These are phyloP conservation scores for Polyploca ridens DNA, from an alignment of 2,888 invertebrate genomes.

Conservation along the genomic window DNA sequence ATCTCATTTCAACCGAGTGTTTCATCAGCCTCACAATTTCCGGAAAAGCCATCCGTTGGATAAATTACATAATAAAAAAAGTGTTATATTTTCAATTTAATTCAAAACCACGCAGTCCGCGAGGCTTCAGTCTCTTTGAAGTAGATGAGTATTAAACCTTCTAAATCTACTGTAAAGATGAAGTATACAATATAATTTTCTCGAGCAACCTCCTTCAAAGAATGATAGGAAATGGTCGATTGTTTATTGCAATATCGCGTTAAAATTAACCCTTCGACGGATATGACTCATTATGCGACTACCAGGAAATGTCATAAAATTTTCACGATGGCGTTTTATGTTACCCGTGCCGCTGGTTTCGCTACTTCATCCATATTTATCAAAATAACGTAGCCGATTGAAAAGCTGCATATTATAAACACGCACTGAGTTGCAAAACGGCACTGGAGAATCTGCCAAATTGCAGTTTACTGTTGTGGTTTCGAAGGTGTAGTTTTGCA, in stretches of 20 bases:
- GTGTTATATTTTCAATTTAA: slow-evolving; percentile 10
- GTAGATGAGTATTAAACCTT: slow-evolving; percentile 23
- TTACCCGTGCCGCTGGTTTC: slow-evolving; percentile 75
- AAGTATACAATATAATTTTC: slow-evolving; percentile 41
- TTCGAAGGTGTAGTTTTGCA: slow-evolving; percentile 74
- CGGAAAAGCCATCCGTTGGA: slow-evolving; percentile 9
- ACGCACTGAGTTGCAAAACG: slow-evolving; percentile 74
- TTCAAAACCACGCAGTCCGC: slow-evolving; percentile 9
- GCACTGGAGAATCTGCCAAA: slow-evolving; percentile 55
- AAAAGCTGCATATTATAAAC: slow-evolving; percentile 80
- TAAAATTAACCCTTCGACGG: slow-evolving; percentile 81
- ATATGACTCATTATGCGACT: slow-evolving; percentile 80
- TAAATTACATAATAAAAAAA: slow-evolving; percentile 6
- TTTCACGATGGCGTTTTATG: slow-evolving; percentile 82
- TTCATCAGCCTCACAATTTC: slow-evolving; percentile 12
- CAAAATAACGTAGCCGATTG: slow-evolving; percentile 83
- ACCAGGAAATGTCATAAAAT: slow-evolving; percentile 83
- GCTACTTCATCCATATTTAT: slow-evolving; percentile 83
- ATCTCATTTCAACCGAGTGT: slow-evolving; percentile 9
- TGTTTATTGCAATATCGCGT: slow-evolving; percentile 69
- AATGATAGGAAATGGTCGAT: slow-evolving; percentile 67
- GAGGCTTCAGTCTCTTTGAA: slow-evolving; percentile 13
- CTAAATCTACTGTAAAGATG: slow-evolving; percentile 31
- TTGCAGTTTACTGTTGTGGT: slow-evolving; percentile 72
- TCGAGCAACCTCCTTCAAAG: slow-evolving; percentile 45